Conservation (phyloP, 2,797 vertebrate genomes). For the Oceanodroma leucorhoa region DNA sequence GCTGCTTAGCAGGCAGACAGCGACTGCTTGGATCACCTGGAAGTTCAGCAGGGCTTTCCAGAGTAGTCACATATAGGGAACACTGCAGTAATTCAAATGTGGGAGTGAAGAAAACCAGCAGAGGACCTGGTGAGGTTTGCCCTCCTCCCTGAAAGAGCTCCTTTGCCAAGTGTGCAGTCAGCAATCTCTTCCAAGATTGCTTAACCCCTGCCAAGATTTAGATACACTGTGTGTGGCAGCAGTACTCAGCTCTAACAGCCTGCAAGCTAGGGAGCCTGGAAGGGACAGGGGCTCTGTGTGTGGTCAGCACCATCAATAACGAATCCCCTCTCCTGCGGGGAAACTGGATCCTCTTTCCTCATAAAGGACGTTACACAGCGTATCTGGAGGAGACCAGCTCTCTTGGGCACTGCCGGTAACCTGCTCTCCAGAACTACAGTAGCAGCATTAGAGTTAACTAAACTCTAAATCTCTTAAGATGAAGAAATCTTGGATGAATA, state of each 20-base stretch:
- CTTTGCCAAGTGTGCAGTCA: neutral
- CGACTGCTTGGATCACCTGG: neutral
- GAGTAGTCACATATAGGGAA: neutral
- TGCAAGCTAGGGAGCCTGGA: neutral
- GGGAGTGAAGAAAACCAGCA: neutral
- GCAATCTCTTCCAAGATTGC: neutral
- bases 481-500: neutral
- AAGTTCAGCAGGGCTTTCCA: neutral
- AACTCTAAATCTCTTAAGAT: neutral
- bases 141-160: neutral
- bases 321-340: accelerated
- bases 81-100: neutral
- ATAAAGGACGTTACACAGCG: accelerated
- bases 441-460: neutral
- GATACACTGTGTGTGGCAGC: neutral
- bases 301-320: neutral
- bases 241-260: neutral
- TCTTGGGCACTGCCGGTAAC: neutral
- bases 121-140: neutral
- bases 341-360: neutral
- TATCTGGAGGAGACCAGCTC: neutral
- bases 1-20: neutral
- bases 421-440: neutral
- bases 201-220: neutral
- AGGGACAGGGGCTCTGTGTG: neutral